These are phyloP conservation scores for Rhimphoctona megacephalus DNA, from an alignment of 2,888 invertebrate species.

Conservation along the genomic window DNA sequence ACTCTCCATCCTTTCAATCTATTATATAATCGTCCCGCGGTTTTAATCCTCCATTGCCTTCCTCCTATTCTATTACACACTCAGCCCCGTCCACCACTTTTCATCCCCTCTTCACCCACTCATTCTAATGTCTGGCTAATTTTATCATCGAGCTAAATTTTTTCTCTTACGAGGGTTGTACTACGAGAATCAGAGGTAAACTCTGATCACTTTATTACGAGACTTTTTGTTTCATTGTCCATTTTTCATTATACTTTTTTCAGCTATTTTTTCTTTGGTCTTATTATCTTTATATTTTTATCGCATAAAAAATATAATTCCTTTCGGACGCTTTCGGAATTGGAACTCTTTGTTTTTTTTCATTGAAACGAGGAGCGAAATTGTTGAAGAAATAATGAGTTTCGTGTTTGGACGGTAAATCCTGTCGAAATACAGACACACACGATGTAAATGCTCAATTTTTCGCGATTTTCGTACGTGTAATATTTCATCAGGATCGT, in stretches of 20 bases:
- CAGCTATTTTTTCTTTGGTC: background rate
- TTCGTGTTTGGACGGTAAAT: background rate
- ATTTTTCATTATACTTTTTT: background rate
- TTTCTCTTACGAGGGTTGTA: background rate
- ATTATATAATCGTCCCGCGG: slow-evolving; percentile 60
- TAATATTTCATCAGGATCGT: background rate
- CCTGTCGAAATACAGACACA: background rate
- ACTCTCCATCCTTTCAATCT: slow-evolving; percentile 54
- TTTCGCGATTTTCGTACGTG: background rate
- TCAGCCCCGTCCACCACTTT: slow-evolving; percentile 9
- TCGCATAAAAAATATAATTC: background rate
- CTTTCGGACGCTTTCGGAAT: background rate
- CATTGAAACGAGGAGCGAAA: background rate
- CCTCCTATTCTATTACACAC: slow-evolving; percentile 18
- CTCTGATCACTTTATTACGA: background rate
- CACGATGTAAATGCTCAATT: background rate
- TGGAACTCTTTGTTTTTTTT: background rate
- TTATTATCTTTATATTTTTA: background rate
- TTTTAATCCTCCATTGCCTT: slow-evolving; percentile 51
- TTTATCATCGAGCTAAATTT: slow-evolving; percentile 75
- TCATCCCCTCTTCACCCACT: slow-evolving; percentile 52
- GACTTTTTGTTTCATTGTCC: background rate
- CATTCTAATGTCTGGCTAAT: slow-evolving; percentile 77
- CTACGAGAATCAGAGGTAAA: background rate
- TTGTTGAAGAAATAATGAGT: background rate